Conservation (phyloP, 2,888 invertebrate species). For the Melitaea athalia region DNA sequence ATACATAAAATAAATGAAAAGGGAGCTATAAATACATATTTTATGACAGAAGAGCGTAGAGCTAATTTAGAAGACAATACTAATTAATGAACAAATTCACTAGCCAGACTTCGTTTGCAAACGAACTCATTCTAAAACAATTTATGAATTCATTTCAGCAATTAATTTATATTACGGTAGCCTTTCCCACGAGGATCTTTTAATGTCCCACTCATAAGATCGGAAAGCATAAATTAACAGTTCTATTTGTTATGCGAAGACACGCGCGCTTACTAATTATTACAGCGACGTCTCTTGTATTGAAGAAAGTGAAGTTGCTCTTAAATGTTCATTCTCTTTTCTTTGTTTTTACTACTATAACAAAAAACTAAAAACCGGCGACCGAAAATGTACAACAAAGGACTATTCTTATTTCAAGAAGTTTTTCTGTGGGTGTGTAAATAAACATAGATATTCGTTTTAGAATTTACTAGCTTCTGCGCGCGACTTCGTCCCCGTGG, state of each 20-base stretch:
- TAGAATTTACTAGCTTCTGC: too few relatives aligned
- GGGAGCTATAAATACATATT: constrained; percentile 3
- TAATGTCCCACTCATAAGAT: constrained; percentile 69
- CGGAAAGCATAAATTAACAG: constrained; percentile 67
- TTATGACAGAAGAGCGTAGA: not conserved
- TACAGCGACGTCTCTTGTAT: not conserved
- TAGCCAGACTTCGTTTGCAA: constrained; percentile 21
- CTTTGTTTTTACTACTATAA: not conserved
- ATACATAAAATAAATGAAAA: not conserved
- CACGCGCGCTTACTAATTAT: constrained; percentile 51
- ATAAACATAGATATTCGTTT: too few relatives aligned
- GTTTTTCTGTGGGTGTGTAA: too few relatives aligned
- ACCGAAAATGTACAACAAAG: not conserved
- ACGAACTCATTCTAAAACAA: constrained; percentile 48
- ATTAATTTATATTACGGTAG: constrained; percentile 62
- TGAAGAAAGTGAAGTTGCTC: not conserved
- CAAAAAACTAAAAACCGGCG: not conserved
- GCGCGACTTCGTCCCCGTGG: too few relatives aligned
- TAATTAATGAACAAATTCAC: constrained; percentile 28
- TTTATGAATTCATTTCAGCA: constrained; percentile 57
- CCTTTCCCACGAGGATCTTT: constrained; percentile 56
- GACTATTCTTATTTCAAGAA: too few relatives aligned
- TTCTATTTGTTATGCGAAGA: constrained; percentile 66
- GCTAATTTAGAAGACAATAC: constrained; percentile 19
- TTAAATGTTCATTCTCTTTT: not conserved